Evolutionary conservation across 2,888 invertebrate species (phyloP), one percentile per base, ranked within the genome.

Genomic region (Strigamia transsilvanica): DNA sequence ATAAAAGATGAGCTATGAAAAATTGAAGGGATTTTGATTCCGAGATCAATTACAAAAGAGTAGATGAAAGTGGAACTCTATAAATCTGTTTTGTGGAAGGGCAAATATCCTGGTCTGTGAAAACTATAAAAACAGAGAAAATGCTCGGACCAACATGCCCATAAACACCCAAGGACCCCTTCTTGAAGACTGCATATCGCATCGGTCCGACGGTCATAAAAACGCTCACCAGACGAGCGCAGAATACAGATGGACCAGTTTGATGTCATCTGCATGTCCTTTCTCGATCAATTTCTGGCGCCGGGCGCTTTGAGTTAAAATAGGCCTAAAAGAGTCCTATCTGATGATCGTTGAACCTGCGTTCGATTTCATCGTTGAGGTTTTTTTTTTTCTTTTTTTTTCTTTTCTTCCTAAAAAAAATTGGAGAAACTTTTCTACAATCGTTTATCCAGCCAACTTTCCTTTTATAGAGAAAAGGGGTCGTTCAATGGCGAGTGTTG

Each of bases 361-460:
- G 73, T 73, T 73, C 73, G 73, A 73, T 73, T 73, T 32, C 73
- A 73, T 73, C 73, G 73, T 27, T 27, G 6, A 32, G 5, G 2
- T 13, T 73, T 73, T 73, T 73, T 73, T 73, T 32, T 61, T 18
- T 23, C 23, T 12, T 56, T n/a, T 13, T 42, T 42, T n/a, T 18
- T 56, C 15, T 27, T 3, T 73, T 73, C 32, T 27, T 73, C 32
- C 32, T 73, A 27, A 13, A 2, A 73, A 27, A 73, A 32, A 73
- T 32, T 73, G 73, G 73, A 73, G 73, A 73, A 73, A 73, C 13
- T 73, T 73, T 73, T 32, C 32, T 32, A 27, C 27, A 73, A 73
- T 73, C 73, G 73, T 73, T 73, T 73, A 73, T 73, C 73, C 73
- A 73, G n/a, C 73, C 32, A 73, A 73, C 73, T 73, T 73, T 73